Evolutionary conservation across 1,140 invertebrate genomes (phyloP), one percentile per base, ranked within the genome.

Genomic region (Drosophila erecta): DNA sequence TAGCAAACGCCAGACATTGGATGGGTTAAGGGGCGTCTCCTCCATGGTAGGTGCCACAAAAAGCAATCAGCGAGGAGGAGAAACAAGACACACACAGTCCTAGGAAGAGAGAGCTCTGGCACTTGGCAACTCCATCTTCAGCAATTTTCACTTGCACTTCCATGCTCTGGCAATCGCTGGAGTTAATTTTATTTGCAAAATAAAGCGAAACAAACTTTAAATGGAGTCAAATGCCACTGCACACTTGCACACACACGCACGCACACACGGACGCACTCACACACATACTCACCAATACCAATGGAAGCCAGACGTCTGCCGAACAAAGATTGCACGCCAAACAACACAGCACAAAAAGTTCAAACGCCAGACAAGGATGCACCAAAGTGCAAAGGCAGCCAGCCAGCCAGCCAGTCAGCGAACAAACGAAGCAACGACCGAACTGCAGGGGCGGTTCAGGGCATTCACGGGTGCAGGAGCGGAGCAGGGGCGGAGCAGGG

Each of bases 111-210:
- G 30, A 58, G 46, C 24, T 10, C 35, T 20, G 57, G 61, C 67
- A 79, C 73, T 84, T 79, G 81, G 81, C 72, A 84, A 85, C 74
- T 70, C 54, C 81, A 85, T 61, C 58, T 62, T 17, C 57, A 57
- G 76, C 62, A 72, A 78, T 79, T 61, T 86, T 86, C 84, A 89
- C 84, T 89, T 89, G 66, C 67, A 65, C 75, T 67, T 64, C 37
- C 51, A 59, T 14, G 55, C 61, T 30, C 53, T 38, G 60, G 64
- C 64, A 51, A 49, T 66, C 75, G 77, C 59, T 76, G 67, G 79
- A 89, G 84, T 90, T 89, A 89, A 89, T 89, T 89, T 89, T 89
- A 89, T 89, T 89, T 89, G 84, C 85, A 89, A 89, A 89, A 89
- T 89, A 89, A 87, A 89, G 83, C 80, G 84, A 87, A 83, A 76